A percentile compares a stretch with the other conserved stretches of the same genome.
These are phyloP conservation scores for Andricus grossulariae DNA, from an alignment of 1,140 invertebrate species.

Conservation along the genomic window DNA sequence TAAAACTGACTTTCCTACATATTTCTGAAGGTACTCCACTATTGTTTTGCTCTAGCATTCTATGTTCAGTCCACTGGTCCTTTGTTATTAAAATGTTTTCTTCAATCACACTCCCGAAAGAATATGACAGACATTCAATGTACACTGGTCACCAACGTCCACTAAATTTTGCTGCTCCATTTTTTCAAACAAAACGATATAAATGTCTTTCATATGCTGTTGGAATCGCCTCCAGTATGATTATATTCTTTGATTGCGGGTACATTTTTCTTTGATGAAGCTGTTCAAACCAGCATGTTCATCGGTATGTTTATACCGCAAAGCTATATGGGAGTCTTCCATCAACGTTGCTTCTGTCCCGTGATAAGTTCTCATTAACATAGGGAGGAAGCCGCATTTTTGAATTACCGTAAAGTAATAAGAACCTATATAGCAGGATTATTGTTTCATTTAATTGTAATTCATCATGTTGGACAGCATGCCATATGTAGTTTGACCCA, in stretches of 20 bases:
- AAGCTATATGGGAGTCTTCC: too few species aligned
- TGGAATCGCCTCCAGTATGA: conserved; percentile 23
- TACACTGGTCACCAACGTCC: background rate
- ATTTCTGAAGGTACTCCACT: background rate
- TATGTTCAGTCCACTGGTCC: conserved; percentile 35
- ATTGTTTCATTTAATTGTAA: too few species aligned
- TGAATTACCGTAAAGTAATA: too few species aligned
- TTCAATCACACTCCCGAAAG: conserved; percentile 8
- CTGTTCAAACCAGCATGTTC: too few species aligned
- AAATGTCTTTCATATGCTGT: conserved; percentile 31
- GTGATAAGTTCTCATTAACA: too few species aligned
- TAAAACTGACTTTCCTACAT: background rate
- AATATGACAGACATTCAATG: conserved; percentile 32
- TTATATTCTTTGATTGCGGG: conserved; percentile 36
- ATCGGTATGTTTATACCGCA: too few species aligned
- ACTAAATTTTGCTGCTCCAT: conserved; percentile 27
- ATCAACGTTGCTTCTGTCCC: too few species aligned
- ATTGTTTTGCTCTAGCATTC: conserved; percentile 16
- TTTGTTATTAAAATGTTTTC: background rate
- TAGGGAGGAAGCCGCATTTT: too few species aligned
- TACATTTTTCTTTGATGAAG: too few species aligned
- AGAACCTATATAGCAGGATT: too few species aligned
- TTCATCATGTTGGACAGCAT: too few species aligned
- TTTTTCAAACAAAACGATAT: conserved; percentile 31
- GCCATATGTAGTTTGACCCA: too few species aligned